A percentile compares a stretch with the other conserved stretches of the same genome.
Evolutionary conservation across 2,888 invertebrate species (phyloP).

Genomic region (Aleiodes alternator): DNA sequence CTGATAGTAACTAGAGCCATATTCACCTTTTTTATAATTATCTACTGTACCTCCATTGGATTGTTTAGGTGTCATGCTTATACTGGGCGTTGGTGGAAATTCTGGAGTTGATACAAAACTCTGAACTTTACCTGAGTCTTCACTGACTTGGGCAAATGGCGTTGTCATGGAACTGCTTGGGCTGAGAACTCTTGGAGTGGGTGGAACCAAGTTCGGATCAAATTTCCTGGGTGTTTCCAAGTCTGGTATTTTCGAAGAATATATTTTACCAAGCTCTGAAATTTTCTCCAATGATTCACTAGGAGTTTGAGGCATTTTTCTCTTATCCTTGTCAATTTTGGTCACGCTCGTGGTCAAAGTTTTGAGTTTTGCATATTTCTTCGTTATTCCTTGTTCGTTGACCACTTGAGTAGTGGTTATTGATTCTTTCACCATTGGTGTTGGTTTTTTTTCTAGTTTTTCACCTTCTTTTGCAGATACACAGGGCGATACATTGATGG

Average conservation of each 20-base stretch:
- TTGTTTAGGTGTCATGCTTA: conserved; percentile 67
- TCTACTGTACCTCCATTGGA: conserved; percentile 56
- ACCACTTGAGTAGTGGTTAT: conserved; percentile 15
- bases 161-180: conserved; percentile 64
- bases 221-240: conserved; percentile 70
- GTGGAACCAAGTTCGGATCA: conserved; percentile 64
- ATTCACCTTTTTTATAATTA: conserved; percentile 59
- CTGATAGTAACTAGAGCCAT: conserved; percentile 63
- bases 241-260: conserved; percentile 59
- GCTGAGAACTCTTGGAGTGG: conserved; percentile 68
- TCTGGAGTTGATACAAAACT: conserved; percentile 69
- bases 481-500: background rate
- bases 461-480: background rate
- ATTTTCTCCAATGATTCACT: conserved; percentile 50
- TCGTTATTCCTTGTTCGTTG: conserved; percentile 58
- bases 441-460: background rate
- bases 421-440: conserved; percentile 5
- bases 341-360: conserved; percentile 64
- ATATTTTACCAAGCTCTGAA: conserved; percentile 5
- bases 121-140: conserved; percentile 64
- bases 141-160: conserved; percentile 58
- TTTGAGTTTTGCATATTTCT: conserved; percentile 67
- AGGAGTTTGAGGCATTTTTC: background rate
- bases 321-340: conserved; percentile 39
- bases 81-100: conserved; percentile 70